A percentile compares a stretch with the other conserved stretches of the same genome.
Evolutionary conservation across 2,113 vertebrate genomes (phyloP).

Genomic region (Odontesthes bonariensis): DNA sequence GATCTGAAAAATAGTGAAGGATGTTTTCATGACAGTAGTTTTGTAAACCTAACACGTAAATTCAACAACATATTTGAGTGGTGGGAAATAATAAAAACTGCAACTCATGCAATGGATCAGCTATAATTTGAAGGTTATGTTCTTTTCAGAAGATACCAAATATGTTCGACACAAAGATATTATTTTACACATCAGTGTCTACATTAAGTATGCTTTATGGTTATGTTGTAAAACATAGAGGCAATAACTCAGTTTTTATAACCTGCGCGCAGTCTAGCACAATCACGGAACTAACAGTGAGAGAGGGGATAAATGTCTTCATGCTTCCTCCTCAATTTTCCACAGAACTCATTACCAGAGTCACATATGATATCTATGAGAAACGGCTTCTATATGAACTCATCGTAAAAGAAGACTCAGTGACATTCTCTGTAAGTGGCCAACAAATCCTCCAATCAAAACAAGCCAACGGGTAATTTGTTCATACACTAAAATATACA

Average conservation of each 20-base stretch:
- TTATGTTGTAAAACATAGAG: background rate
- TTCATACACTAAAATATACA: too few relatives aligned
- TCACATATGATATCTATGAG: background rate
- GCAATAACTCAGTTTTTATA: background rate
- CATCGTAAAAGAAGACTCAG: background rate
- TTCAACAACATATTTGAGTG: too few relatives aligned
- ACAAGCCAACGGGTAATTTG: too few relatives aligned
- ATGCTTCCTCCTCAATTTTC: background rate
- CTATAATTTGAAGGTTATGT: background rate
- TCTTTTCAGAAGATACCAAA: too few relatives aligned
- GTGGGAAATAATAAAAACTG: too few relatives aligned
- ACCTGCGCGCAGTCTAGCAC: background rate
- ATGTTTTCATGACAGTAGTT: too few relatives aligned
- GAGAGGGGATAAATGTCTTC: background rate
- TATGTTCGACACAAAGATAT: too few relatives aligned
- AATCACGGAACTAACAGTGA: background rate
- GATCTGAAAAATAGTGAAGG: too few relatives aligned
- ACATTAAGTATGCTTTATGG: background rate
- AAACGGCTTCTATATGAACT: background rate
- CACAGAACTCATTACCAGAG: background rate
- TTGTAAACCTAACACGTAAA: too few relatives aligned
- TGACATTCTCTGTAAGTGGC: background rate
- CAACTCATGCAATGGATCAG: background rate
- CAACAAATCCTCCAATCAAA: too few relatives aligned
- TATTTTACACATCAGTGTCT: background rate